Evolutionary conservation across 2,797 vertebrate genomes (phyloP), one percentile per base, ranked within the genome.

Genomic region (Lutjanus campechanus): DNA sequence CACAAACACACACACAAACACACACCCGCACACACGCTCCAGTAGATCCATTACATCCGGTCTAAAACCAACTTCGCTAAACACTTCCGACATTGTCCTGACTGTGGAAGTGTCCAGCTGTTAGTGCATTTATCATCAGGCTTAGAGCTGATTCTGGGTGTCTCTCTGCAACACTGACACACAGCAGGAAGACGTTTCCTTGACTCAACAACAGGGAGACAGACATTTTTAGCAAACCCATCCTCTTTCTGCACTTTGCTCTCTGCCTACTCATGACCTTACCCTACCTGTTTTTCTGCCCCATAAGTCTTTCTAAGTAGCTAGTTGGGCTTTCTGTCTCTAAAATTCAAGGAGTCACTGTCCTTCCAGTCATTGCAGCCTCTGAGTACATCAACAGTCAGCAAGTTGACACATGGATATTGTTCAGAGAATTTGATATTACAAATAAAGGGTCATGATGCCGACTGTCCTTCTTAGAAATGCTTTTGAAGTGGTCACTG

Each of bases 91-190:
- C 85, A 77, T 89, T 91, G 90, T 91, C 83, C 85, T 69, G 90
- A 81, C 87, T 78, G 78, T 81, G 46, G 81, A 76, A 80, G 79
- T 12, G 59, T 88, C 88, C 94, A 91, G 92, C 92, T 94, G 94
- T 85, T 87, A 54, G 81, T 58, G 43, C 82, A 91, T 93, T 91
- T 50, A 90, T 93, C 92, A 90, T 29, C 44, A 71, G 81, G 62
- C 76, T 83, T 55, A 63, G 65, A 82, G 89, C 82, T 87, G 89
- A 92, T 89, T 84, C 82, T 80, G 81, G 67, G 29, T 60, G 79
- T 86, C 81, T 89, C 76, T 90, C 87, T 77, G 75, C 79, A 66
- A 77, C 56, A 43, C 77, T 86, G 85, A 85, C 80, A 81, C 63
- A 72, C 76, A 81, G 74, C 82, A 83, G 73, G 59, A 67, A 60